These are phyloP conservation scores for Platorchestia sp. DNA, from an alignment of 1,140 invertebrate species.

Conservation along the genomic window DNA sequence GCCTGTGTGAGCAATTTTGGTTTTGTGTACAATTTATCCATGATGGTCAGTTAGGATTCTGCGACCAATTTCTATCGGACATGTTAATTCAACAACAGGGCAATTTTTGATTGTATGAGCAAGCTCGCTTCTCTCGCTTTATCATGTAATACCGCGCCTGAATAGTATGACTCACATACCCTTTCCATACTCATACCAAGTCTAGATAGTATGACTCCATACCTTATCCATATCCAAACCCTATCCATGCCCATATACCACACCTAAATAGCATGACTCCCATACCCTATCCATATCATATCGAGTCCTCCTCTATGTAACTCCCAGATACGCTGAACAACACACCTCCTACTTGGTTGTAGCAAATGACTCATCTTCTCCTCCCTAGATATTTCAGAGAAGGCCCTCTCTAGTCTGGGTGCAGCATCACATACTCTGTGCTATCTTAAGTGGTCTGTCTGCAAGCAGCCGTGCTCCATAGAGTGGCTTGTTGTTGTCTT, in stretches of 20 bases:
- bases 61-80: no score
- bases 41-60: no score
- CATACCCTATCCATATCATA: background rate
- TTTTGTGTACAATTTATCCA: no score
- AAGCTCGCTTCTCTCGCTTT: background rate
- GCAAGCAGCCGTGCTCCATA: constrained; percentile 22
- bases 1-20: no score
- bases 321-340: no score
- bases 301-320: no score
- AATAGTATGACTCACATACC: background rate
- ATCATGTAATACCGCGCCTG: background rate
- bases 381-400: background rate
- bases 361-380: background rate
- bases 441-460: constrained; percentile 40
- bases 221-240: background rate
- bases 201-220: background rate
- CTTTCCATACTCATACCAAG: background rate
- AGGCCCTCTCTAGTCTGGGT: background rate
- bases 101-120: no score
- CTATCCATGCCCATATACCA: background rate
- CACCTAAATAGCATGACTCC: background rate
- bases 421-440: constrained; percentile 14
- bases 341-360: background rate
- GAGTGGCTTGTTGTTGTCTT: background rate
- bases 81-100: no score